These are phyloP conservation scores for Ditylenchus weischeri DNA, from an alignment of 2,888 invertebrate species.

Conservation along the genomic window DNA sequence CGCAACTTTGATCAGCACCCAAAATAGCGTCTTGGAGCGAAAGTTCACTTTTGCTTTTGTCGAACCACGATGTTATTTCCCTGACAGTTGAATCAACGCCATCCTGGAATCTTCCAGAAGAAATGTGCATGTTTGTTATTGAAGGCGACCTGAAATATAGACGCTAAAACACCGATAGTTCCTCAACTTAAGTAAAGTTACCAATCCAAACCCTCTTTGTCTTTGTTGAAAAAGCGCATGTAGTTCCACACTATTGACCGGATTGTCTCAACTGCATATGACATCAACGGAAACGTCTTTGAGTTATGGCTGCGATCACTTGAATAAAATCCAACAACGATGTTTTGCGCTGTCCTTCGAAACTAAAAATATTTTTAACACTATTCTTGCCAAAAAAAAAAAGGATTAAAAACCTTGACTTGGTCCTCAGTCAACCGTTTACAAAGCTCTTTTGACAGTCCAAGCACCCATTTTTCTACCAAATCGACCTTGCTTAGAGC, in stretches of 20 bases:
- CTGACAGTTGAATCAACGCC: background rate
- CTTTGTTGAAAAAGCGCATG: conserved; percentile 7
- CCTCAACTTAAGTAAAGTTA: background rate
- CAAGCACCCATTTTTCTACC: conserved; percentile 62
- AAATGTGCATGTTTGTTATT: conserved; percentile 1
- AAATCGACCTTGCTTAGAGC: conserved; percentile 68
- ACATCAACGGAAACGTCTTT: conserved; percentile 9
- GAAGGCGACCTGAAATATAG: conserved; percentile 2
- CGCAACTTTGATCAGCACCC: too few species aligned
- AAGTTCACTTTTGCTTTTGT: background rate
- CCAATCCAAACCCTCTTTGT: conserved; percentile 9
- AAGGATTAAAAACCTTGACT: background rate
- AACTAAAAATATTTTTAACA: background rate
- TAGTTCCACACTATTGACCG: conserved; percentile 4
- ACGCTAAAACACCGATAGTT: background rate
- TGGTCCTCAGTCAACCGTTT: conserved; percentile 6
- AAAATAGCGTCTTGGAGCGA: too few species aligned
- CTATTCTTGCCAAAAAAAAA: background rate
- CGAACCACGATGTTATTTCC: conserved; percentile 2
- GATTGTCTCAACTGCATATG: conserved; percentile 5
- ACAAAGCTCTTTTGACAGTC: conserved; percentile 7
- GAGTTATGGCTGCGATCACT: background rate
- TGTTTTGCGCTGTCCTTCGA: conserved; percentile 14
- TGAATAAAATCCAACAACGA: conserved; percentile 13
- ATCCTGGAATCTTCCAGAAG: background rate